Percentiles rank a stretch among this genome's conserved stretches.
Conservation (phyloP, 2,797 vertebrate genomes). For the Ceyx erithaca region DNA sequence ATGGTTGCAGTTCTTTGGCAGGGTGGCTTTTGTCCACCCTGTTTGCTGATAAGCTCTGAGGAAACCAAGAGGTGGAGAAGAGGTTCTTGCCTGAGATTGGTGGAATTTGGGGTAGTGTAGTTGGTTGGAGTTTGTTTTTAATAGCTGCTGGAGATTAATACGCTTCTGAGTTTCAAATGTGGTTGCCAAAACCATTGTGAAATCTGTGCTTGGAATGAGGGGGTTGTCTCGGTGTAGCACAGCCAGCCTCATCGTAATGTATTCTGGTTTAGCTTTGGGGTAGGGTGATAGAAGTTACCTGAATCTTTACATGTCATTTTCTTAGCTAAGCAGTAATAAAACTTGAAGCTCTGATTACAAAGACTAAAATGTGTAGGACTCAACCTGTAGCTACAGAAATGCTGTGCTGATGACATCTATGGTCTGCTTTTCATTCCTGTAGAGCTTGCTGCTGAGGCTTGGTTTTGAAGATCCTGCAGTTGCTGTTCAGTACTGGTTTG, state of each 20-base stretch:
- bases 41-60: not conserved
- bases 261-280: not conserved
- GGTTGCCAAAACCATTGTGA: not conserved
- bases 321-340: not conserved
- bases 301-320: not conserved
- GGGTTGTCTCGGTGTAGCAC: not conserved
- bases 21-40: not conserved
- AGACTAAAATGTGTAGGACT: not conserved
- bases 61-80: not conserved
- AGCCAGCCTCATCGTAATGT: fast-evolving
- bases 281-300: too few species aligned
- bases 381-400: not conserved
- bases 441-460: fast-evolving
- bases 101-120: too few species aligned
- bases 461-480: too few species aligned
- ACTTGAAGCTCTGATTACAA: not conserved
- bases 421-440: not conserved
- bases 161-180: fast-evolving
- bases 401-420: fast-evolving
- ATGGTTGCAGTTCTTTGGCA: fast-evolving
- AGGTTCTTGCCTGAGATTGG: too few species aligned
- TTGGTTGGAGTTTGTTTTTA: too few species aligned
- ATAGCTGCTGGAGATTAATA: not conserved
- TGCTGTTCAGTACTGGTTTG: too few species aligned
- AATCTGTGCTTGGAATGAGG: not conserved